Percentiles rank a stretch among this genome's conserved stretches.
Evolutionary conservation across 2,113 vertebrate species (phyloP).

Genomic region (Serilophus lunatus): DNA sequence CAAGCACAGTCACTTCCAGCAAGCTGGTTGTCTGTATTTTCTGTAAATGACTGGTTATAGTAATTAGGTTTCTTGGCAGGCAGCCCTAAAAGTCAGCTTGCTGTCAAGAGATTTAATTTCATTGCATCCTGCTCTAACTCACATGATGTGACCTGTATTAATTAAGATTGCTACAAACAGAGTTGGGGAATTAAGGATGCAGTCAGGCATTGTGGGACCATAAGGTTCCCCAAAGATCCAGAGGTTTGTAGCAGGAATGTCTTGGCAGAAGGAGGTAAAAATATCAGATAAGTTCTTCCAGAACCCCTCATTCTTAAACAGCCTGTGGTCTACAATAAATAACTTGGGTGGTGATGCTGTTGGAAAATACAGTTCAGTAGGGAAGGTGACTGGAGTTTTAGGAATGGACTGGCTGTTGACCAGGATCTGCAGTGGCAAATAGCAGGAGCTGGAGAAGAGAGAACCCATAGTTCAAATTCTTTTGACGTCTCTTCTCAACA

Average conservation of each 20-base stretch:
- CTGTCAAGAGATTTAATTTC: not conserved
- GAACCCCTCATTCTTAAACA: not conserved
- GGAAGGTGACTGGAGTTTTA: not conserved
- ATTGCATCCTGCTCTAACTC: not conserved
- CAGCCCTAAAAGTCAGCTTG: not conserved
- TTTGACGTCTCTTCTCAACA: not conserved
- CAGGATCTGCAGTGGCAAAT: not conserved
- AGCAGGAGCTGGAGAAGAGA: not conserved
- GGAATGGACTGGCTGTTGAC: not conserved
- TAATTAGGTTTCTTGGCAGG: slow-evolving; percentile 33
- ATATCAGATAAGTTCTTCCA: not conserved
- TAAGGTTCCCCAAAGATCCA: not conserved
- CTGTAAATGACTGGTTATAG: not conserved
- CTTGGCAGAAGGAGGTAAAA: not conserved
- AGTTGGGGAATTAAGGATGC: not conserved
- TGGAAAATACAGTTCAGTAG: not conserved
- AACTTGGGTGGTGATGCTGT: not conserved
- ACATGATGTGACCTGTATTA: not conserved
- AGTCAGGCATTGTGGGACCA: not conserved
- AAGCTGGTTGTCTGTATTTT: not conserved
- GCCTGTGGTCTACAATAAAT: not conserved
- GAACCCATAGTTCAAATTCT: not conserved
- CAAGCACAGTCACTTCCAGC: not conserved
- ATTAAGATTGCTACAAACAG: not conserved
- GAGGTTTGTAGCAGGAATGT: not conserved